These are phyloP conservation scores for Trididemnum nubilum DNA, from an alignment of 23 tunicate genomes.

Conservation along the genomic window DNA sequence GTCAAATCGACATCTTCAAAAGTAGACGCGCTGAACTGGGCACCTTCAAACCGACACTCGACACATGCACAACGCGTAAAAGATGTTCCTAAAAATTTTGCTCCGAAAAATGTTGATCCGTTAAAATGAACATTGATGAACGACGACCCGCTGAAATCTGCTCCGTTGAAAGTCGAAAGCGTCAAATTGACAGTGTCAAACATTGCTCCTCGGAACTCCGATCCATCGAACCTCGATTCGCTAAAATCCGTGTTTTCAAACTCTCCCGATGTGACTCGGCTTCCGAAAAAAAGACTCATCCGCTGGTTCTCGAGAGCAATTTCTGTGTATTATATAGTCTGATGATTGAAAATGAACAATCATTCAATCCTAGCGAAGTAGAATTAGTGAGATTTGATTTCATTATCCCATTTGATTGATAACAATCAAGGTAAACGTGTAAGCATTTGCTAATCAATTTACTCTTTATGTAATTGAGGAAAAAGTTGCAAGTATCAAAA, in stretches of 20 bases:
- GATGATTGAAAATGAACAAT: too few species aligned
- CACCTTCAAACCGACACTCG: not conserved
- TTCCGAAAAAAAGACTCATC: not conserved
- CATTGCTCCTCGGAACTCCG: not conserved
- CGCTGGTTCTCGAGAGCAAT: not conserved
- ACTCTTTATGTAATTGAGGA: not conserved
- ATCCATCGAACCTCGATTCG: not conserved
- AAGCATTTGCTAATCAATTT: not conserved
- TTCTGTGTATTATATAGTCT: not conserved
- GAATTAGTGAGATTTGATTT: too few species aligned
- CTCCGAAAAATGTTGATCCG: conserved; percentile 1
- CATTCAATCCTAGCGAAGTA: too few species aligned
- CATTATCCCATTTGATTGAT: too few species aligned
- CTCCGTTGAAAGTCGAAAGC: not conserved
- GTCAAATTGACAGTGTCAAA: not conserved
- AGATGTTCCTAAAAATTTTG: not conserved
- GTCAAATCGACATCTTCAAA: not conserved
- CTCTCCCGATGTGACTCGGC: not conserved
- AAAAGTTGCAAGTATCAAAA: not conserved
- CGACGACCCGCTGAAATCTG: conserved; percentile 7
- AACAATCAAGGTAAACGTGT: too few species aligned
- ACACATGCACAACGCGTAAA: not conserved
- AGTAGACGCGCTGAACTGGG: not conserved
- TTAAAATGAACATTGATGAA: not conserved
- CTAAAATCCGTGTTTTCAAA: not conserved